Base-by-base conservation (phyloP, 2,113 vertebrate species). In the Cheirogaleus medius region DNA sequence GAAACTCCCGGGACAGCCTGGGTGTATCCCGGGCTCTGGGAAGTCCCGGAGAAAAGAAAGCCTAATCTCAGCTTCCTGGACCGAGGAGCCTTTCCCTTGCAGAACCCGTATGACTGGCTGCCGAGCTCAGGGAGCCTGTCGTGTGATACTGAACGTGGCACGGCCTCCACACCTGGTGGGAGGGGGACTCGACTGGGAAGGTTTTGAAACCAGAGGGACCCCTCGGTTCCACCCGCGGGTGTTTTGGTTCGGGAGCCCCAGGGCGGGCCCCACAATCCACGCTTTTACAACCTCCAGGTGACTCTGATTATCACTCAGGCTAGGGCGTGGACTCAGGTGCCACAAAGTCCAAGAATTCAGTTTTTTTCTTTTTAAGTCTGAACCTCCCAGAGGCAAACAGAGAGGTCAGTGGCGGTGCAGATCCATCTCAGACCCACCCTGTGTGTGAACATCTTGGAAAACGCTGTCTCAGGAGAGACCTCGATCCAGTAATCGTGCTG, bases 141-240 rank as follows among this genome's bases (percentile, higher is more conserved):
- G 21, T 1, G 5, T 39, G 2, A 27, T 1, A 1, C 5, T 21
- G 64, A 58, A 13, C 23, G 3, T 0, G 6, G 15, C 20, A 8
- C 4, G 9, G 17, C n/a, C 60, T 12, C 69, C 15, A 21, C 8
- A 18, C n/a, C 29, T 32, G 66, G 39, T 7, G 37, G 32, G 14
- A 29, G 18, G 63, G 63, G 68, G 8, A 39, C 20, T 37, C 37
- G 3, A 12, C 9, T 15, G n/a, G 29, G 64, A 73, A 66, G 25
- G 7, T 0, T 49, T 39, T 15, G 34, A 77, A 44, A 54, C 25
- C 39, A 17, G 68, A 68, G 1, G 6, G 8, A 34, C 34, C 32
- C 18, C 58, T 3, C 47, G 34, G 64, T 42, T 49, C 66, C 6
- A 8, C 9, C 1, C 0, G 0, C 27, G 52, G 11, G 12, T 3